These are phyloP conservation scores for Drosophila birchii DNA, from an alignment of 2,888 invertebrate species.

Conservation along the genomic window DNA sequence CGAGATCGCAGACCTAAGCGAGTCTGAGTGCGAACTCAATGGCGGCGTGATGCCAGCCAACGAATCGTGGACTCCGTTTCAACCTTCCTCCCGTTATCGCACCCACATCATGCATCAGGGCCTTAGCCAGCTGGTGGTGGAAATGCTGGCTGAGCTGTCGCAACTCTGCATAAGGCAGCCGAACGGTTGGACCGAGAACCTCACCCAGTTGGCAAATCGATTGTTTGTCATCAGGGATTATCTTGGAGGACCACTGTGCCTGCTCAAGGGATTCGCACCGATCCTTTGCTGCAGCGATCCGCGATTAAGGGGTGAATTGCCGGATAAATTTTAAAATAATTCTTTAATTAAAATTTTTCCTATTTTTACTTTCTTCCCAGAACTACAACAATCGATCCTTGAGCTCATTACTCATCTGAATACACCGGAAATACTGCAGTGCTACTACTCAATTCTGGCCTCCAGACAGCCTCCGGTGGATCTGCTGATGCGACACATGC, in stretches of 20 bases:
- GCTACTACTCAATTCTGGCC: slow-evolving; percentile 87
- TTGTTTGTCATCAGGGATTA: slow-evolving; percentile 83
- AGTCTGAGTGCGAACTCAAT: slow-evolving; percentile 77
- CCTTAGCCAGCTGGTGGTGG: slow-evolving; percentile 82
- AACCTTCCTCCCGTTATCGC: slow-evolving; percentile 83
- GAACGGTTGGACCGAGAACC: slow-evolving; percentile 80
- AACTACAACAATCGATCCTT: slow-evolving; percentile 88
- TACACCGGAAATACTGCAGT: slow-evolving; percentile 85
- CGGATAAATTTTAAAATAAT: not conserved
- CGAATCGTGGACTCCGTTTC: slow-evolving; percentile 80
- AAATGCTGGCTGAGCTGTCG: slow-evolving; percentile 83
- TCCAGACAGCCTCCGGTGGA: slow-evolving; percentile 86
- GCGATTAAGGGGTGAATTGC: slow-evolving; percentile 74
- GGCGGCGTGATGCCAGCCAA: slow-evolving; percentile 49
- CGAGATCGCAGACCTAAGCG: slow-evolving; percentile 83
- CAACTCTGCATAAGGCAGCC: slow-evolving; percentile 80
- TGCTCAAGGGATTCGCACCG: slow-evolving; percentile 83
- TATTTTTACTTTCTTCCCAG: slow-evolving; percentile 82
- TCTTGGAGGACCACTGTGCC: slow-evolving; percentile 83
- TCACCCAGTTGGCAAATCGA: slow-evolving; percentile 83
- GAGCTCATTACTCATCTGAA: slow-evolving; percentile 87
- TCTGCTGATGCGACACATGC: slow-evolving; percentile 86
- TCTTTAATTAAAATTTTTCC: not conserved
- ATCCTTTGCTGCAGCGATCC: slow-evolving; percentile 79
- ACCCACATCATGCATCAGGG: slow-evolving; percentile 83